Evolutionary conservation across 2,113 vertebrate genomes (phyloP).

Genomic region (Cinclus cinclus): DNA sequence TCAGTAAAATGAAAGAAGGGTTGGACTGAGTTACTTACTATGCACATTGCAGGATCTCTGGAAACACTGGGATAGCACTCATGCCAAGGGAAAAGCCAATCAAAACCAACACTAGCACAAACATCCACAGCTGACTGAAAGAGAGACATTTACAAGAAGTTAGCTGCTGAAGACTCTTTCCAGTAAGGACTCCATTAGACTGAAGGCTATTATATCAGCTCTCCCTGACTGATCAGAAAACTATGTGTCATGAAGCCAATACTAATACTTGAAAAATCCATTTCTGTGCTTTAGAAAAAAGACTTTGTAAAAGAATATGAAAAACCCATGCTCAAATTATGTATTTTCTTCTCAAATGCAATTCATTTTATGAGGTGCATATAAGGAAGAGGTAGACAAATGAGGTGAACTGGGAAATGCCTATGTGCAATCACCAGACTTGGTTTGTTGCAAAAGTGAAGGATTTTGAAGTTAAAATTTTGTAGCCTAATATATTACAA

Average conservation of each 20-base stretch:
- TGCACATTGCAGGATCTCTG: conserved; percentile 86
- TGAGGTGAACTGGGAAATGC: neutral
- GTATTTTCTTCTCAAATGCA: neutral
- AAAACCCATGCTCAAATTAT: neutral
- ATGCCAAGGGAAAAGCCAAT: conserved; percentile 88
- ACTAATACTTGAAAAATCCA: neutral
- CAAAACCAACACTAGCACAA: conserved; percentile 83
- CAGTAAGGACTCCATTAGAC: neutral
- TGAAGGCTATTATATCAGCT: neutral
- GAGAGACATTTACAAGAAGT: neutral
- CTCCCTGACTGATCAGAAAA: neutral
- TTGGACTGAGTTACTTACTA: conserved; percentile 80
- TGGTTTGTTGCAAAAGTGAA: neutral
- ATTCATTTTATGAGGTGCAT: neutral
- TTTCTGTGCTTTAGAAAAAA: neutral
- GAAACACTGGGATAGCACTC: conserved; percentile 86
- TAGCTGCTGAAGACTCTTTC: neutral
- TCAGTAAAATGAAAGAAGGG: neutral
- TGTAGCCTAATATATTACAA: neutral
- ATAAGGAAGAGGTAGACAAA: neutral
- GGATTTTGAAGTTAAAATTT: neutral
- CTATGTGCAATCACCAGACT: neutral
- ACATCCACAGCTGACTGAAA: conserved; percentile 89
- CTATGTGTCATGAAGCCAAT: neutral
- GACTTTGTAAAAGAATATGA: neutral